Evolutionary conservation across 1,140 invertebrate species (phyloP).

Genomic region (Dendroctonus valens): DNA sequence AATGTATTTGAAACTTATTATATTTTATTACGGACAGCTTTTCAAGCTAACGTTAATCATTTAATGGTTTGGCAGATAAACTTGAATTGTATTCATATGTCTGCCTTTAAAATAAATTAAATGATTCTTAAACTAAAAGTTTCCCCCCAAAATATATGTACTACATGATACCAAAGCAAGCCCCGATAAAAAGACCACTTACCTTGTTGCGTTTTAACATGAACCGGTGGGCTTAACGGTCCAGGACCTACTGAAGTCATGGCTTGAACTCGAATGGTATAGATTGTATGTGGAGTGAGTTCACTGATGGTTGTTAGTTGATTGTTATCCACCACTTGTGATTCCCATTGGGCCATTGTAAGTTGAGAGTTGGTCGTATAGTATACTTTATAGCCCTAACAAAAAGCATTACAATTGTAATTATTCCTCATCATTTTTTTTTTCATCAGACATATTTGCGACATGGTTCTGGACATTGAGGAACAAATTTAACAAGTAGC

Average conservation of each 20-base stretch:
- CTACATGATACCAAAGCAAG: background rate
- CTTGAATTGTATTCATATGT: too few species aligned
- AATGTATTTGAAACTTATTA: too few species aligned
- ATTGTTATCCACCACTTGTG: conserved; percentile 89
- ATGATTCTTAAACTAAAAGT: background rate
- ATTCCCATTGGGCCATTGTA: conserved; percentile 85
- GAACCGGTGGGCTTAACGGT: conserved; percentile 85
- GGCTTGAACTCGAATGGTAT: conserved; percentile 89
- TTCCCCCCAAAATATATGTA: background rate
- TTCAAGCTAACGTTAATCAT: too few species aligned
- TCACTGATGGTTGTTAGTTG: conserved; percentile 91
- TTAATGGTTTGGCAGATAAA: too few species aligned
- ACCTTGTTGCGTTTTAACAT: conserved; percentile 96
- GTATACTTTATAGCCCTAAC: conserved; percentile 96
- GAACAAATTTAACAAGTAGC: too few species aligned
- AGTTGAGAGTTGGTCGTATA: conserved; percentile 88
- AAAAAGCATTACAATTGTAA: conserved; percentile 39
- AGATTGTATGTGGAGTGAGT: conserved; percentile 82
- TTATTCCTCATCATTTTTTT: background rate
- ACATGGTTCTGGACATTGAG: too few species aligned
- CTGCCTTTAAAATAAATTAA: too few species aligned
- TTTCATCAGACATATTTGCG: too few species aligned
- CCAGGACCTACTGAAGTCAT: conserved; percentile 89
- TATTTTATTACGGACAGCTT: too few species aligned
- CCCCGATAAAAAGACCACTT: conserved; percentile 40